Conservation (phyloP, 1,140 invertebrate species). For the Pseudoatta argentina region DNA sequence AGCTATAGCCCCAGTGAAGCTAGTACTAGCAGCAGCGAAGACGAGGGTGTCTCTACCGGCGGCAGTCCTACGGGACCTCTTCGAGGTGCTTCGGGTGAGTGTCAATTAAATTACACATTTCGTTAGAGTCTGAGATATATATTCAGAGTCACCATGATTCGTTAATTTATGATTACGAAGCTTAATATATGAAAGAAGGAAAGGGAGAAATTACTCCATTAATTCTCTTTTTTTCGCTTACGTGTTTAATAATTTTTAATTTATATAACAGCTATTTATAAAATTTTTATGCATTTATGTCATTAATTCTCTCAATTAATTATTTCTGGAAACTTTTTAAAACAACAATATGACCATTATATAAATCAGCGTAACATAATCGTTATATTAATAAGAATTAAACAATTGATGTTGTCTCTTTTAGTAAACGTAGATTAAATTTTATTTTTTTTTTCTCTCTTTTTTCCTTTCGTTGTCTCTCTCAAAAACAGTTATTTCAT, state of each 20-base stretch:
- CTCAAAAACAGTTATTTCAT: conserved; percentile 1
- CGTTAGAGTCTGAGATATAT: conserved; percentile 7
- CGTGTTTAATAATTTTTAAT: not conserved
- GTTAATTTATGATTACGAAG: conserved; percentile 25
- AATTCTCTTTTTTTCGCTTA: not conserved
- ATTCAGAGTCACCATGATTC: conserved; percentile 5
- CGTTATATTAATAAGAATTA: not conserved
- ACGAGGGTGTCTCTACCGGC: conserved; percentile 85
- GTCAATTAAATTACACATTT: conserved; percentile 27
- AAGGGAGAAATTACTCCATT: not conserved
- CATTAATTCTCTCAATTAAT: conserved; percentile 6
- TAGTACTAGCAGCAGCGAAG: conserved; percentile 82
- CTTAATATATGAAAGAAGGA: not conserved
- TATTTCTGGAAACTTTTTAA: not conserved
- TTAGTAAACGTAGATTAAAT: conserved; percentile 14
- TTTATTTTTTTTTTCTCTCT: not conserved
- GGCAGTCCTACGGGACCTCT: conserved; percentile 84
- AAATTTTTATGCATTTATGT: not conserved
- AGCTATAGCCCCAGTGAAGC: conserved; percentile 85
- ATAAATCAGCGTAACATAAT: not conserved
- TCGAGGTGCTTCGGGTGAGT: conserved; percentile 73
- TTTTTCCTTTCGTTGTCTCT: not conserved
- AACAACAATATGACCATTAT: not conserved
- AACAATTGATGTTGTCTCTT: not conserved
- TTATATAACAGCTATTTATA: not conserved